Conservation (phyloP, 1,140 invertebrate species). For the Harpegnathos saltator region DNA sequence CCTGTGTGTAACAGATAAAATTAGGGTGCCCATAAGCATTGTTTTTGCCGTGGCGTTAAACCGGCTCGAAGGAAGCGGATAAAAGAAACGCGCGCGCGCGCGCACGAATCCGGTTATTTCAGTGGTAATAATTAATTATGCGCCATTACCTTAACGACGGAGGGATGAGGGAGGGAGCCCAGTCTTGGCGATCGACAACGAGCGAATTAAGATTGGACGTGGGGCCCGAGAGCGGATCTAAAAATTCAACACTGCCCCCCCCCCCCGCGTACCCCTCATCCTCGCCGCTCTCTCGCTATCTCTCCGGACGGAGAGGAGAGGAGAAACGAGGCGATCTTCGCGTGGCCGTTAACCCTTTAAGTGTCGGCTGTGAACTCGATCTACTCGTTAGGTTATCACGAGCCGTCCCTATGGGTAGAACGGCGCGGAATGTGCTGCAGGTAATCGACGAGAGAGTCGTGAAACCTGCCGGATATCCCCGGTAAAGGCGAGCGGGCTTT, state of each 20-base stretch:
- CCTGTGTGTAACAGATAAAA: background rate
- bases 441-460: slow-evolving; percentile 54
- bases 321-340: slow-evolving; percentile 26
- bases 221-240: slow-evolving; percentile 20
- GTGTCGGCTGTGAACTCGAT: slow-evolving; percentile 59
- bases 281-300: slow-evolving; percentile 14
- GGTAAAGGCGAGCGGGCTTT: slow-evolving; percentile 32
- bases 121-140: slow-evolving; percentile 57
- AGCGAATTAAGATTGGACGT: slow-evolving; percentile 55
- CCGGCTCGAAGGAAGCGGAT: slow-evolving; percentile 39
- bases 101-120: slow-evolving; percentile 52
- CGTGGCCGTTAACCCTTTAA: slow-evolving; percentile 52
- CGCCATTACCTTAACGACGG: slow-evolving; percentile 45
- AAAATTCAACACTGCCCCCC: slow-evolving; percentile 27
- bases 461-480: slow-evolving; percentile 54
- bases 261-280: slow-evolving; percentile 1
- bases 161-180: background rate
- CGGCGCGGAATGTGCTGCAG: slow-evolving; percentile 47
- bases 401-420: slow-evolving; percentile 38
- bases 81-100: slow-evolving; percentile 2
- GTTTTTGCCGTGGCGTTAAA: slow-evolving; percentile 35
- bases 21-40: slow-evolving; percentile 20
- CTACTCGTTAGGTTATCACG: slow-evolving; percentile 69
- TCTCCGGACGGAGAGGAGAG: background rate
- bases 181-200: slow-evolving; percentile 18